A percentile compares a stretch with the other conserved stretches of the same genome.
These are phyloP conservation scores for Cataglyphis cursor DNA, from an alignment of 2,888 invertebrate species.

Conservation along the genomic window DNA sequence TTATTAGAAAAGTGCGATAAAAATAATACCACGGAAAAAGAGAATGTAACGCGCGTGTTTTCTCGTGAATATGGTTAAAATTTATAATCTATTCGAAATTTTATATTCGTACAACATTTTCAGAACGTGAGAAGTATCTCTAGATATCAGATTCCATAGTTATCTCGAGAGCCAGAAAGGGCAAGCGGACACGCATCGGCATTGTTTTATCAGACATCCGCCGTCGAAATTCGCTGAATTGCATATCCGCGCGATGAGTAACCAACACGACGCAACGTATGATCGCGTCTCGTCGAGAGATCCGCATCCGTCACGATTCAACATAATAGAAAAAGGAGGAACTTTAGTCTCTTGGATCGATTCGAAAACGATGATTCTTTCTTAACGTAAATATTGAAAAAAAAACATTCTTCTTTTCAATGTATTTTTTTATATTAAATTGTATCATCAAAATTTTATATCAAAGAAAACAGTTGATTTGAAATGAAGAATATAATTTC, in stretches of 20 bases:
- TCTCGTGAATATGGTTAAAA: not conserved
- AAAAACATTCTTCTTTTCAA: not conserved
- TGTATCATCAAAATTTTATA: not conserved
- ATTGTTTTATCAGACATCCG: slow-evolving; percentile 53
- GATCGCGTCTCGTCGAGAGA: not conserved
- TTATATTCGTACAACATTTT: not conserved
- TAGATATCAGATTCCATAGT: slow-evolving; percentile 10
- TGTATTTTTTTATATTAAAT: not conserved
- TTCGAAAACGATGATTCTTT: not conserved
- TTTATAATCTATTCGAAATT: not conserved
- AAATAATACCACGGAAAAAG: not conserved
- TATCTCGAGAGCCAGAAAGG: slow-evolving; percentile 24
- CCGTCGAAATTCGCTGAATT: slow-evolving; percentile 50
- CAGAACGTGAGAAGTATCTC: slow-evolving; percentile 11
- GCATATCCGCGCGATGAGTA: slow-evolving; percentile 51
- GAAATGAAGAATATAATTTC: not conserved
- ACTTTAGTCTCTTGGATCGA: not conserved
- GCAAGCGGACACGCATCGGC: slow-evolving; percentile 34
- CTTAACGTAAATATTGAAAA: not conserved
- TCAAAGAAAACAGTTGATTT: not conserved
- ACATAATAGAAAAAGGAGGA: slow-evolving; percentile 37
- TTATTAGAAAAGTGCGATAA: not conserved
- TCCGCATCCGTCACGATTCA: slow-evolving; percentile 39
- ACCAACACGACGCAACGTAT: slow-evolving; percentile 19
- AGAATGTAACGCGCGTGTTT: not conserved